These are phyloP conservation scores for Clarias gariepinus DNA, from an alignment of 2,113 vertebrate species.

Conservation along the genomic window DNA sequence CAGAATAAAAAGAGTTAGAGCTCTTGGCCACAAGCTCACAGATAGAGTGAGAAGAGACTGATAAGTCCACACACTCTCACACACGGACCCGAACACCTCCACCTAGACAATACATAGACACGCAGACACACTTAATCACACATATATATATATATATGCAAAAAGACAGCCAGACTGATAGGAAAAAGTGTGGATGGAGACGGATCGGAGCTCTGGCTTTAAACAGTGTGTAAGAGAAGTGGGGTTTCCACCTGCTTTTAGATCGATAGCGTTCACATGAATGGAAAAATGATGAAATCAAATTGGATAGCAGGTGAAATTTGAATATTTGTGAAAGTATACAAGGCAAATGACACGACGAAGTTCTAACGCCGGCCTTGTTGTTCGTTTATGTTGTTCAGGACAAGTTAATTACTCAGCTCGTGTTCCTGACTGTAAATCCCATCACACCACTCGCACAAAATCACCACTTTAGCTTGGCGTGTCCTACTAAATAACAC, in stretches of 20 bases:
- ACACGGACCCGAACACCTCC: not conserved
- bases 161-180: conserved; percentile 48
- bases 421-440: not conserved
- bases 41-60: not conserved
- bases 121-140: conserved; percentile 24
- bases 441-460: not conserved
- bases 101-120: not conserved
- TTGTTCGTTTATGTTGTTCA: not conserved
- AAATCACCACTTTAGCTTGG: not conserved
- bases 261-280: not conserved
- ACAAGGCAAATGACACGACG: not conserved
- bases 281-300: not conserved
- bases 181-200: conserved; percentile 67
- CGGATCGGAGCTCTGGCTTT: conserved; percentile 55
- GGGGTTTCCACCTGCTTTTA: not conserved
- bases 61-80: not conserved
- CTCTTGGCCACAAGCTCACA: conserved; percentile 2
- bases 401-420: not conserved
- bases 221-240: conserved; percentile 61
- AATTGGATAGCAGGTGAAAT: not conserved
- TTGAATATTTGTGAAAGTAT: not conserved
- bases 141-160: conserved; percentile 50
- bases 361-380: not conserved
- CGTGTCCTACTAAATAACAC: conserved; percentile 52
- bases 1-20: conserved; percentile 53